Conservation (phyloP, 53 echinoderm and acorn worm species). For the Actinopyga echinites region DNA sequence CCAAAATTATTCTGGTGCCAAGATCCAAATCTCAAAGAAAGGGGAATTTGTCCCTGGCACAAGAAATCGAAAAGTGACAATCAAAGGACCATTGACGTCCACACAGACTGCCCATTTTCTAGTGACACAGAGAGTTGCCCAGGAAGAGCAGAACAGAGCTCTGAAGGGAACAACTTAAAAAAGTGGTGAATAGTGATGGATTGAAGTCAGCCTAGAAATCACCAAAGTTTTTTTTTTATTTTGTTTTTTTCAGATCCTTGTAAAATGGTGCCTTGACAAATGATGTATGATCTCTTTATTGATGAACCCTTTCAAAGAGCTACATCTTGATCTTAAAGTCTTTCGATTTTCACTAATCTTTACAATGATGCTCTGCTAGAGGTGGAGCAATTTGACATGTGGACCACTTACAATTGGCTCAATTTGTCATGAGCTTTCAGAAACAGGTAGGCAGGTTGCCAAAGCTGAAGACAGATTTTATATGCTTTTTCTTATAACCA, state of each 20-base stretch:
- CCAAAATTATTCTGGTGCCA: slow-evolving; percentile 93
- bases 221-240: slow-evolving; percentile 39
- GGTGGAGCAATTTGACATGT: not conserved
- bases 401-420: slow-evolving; percentile 20
- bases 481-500: too few relatives aligned
- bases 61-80: slow-evolving; percentile 97
- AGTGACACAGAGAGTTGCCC: slow-evolving; percentile 84
- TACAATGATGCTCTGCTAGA: not conserved
- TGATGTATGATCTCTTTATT: slow-evolving; percentile 41
- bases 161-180: slow-evolving; percentile 93
- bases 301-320: slow-evolving; percentile 23
- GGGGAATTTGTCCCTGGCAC: slow-evolving; percentile 98
- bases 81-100: slow-evolving; percentile 84
- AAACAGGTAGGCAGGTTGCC: slow-evolving; percentile 28
- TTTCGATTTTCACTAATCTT: slow-evolving; percentile 44
- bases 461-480: not conserved
- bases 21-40: slow-evolving; percentile 98
- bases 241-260: slow-evolving; percentile 35
- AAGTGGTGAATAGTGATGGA: slow-evolving; percentile 30
- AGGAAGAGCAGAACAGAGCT: slow-evolving; percentile 98
- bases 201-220: slow-evolving; percentile 27
- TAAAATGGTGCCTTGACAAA: slow-evolving; percentile 51
- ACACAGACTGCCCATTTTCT: slow-evolving; percentile 97
- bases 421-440: slow-evolving; percentile 35
- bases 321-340: slow-evolving; percentile 47